Conservation (phyloP, 2,888 invertebrate genomes). For the Gari tellinella region DNA sequence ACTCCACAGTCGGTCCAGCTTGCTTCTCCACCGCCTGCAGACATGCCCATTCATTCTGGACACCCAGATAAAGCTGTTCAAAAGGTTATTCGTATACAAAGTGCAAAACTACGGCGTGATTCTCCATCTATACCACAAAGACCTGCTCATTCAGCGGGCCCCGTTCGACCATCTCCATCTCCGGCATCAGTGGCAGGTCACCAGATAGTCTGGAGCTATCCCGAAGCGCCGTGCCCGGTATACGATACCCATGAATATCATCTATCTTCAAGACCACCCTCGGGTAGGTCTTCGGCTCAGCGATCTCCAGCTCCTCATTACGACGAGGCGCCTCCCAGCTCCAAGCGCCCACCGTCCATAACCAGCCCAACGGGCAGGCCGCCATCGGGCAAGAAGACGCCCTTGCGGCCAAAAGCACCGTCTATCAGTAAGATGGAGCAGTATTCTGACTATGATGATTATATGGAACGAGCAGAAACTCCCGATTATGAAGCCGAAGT, state of each 20-base stretch:
- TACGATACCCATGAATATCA: slow-evolving; percentile 2
- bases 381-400: slow-evolving; percentile 42
- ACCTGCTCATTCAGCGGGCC: slow-evolving; percentile 68
- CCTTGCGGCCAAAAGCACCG: slow-evolving; percentile 53
- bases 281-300: slow-evolving; percentile 11
- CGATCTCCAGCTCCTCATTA: not conserved
- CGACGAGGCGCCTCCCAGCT: not conserved
- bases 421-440: slow-evolving; percentile 50
- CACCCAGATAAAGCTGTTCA: slow-evolving; percentile 10
- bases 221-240: slow-evolving; percentile 20
- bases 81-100: slow-evolving; percentile 62
- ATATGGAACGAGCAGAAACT: slow-evolving; percentile 17
- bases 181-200: too few relatives aligned
- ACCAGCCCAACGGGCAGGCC: slow-evolving; percentile 37
- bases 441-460: slow-evolving; percentile 15
- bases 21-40: slow-evolving; percentile 22
- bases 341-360: slow-evolving; percentile 4
- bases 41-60: slow-evolving; percentile 19
- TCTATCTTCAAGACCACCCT: slow-evolving; percentile 14
- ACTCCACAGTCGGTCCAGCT: slow-evolving; percentile 13
- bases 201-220: slow-evolving; percentile 8
- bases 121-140: slow-evolving; percentile 59
- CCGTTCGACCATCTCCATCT: slow-evolving; percentile 53
- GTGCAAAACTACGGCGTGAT: slow-evolving; percentile 66
- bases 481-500: slow-evolving; percentile 72